Evolutionary conservation across 2,113 vertebrate genomes (phyloP).

Genomic region (Naja naja): DNA sequence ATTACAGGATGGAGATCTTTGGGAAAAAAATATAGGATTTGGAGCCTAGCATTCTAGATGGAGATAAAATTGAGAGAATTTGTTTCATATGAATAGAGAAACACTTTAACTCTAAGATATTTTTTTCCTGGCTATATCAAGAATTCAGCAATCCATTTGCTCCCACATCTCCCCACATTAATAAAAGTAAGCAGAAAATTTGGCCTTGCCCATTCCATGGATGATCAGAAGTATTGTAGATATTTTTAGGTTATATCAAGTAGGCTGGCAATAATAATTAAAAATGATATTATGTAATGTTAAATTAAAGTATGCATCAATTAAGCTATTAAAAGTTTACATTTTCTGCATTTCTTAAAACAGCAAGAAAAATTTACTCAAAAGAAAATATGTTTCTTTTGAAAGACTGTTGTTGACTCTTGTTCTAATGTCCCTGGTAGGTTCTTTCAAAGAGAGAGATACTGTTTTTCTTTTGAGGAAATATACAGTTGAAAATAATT

Average conservation of each 20-base stretch:
- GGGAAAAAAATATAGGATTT: background rate
- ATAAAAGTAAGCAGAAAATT: background rate
- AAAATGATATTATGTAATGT: background rate
- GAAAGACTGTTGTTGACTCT: background rate
- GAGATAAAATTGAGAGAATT: background rate
- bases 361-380: background rate
- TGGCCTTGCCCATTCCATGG: background rate
- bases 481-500: background rate
- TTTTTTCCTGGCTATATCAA: background rate
- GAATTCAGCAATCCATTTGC: background rate
- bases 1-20: background rate
- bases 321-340: background rate
- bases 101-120: background rate
- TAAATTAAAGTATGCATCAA: background rate
- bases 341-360: background rate
- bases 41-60: background rate
- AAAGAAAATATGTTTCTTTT: background rate
- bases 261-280: background rate
- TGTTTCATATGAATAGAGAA: background rate
- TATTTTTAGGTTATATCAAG: background rate
- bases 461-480: background rate
- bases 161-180: background rate
- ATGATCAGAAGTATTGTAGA: background rate
- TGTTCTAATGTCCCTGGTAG: background rate
- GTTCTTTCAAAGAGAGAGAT: background rate